A percentile compares a stretch with the other conserved stretches of the same genome.
phyloP scores from a whole-genome alignment of 2,888 invertebrate genomes.

The Pollenia griseotomentosa region DNA sequence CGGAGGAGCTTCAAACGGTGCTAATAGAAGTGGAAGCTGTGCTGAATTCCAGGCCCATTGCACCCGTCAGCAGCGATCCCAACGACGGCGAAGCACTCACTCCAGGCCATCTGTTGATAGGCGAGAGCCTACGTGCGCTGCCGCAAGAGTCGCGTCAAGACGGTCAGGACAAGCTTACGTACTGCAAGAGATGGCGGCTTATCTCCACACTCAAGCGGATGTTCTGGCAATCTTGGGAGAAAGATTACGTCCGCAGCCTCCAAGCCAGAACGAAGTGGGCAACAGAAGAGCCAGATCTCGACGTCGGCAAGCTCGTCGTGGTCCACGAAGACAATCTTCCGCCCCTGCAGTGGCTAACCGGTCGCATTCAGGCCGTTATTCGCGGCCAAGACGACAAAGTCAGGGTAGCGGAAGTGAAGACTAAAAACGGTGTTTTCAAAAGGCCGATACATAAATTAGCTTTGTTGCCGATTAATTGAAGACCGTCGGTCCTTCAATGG shows the following conservation, averaged over 20 bases:
- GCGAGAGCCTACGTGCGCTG: neutral
- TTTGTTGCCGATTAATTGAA: too few species aligned
- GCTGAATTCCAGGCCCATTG: too few species aligned
- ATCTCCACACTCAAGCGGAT: neutral
- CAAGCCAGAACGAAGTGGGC: neutral
- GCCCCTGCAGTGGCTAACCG: slow-evolving; percentile 62
- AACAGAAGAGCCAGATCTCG: neutral
- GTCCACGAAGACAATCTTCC: slow-evolving; percentile 47
- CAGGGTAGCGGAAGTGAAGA: slow-evolving; percentile 52
- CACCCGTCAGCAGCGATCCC: neutral
- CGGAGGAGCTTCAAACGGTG: too few species aligned
- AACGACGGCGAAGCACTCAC: neutral
- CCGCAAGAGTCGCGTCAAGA: neutral
- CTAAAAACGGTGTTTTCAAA: too few species aligned
- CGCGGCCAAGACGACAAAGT: slow-evolving; percentile 57
- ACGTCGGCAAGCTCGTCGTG: slow-evolving; percentile 48
- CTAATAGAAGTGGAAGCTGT: too few species aligned
- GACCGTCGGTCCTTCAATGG: too few species aligned
- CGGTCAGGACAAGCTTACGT: neutral
- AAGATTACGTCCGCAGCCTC: neutral
- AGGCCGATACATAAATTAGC: too few species aligned
- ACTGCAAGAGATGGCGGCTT: neutral
- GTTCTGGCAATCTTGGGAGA: too few species aligned
- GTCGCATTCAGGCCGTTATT: slow-evolving; percentile 46
- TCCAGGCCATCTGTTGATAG: neutral